Evolutionary conservation across 1,140 invertebrate genomes (phyloP).

Genomic region (Aporrectodea caliginosa): DNA sequence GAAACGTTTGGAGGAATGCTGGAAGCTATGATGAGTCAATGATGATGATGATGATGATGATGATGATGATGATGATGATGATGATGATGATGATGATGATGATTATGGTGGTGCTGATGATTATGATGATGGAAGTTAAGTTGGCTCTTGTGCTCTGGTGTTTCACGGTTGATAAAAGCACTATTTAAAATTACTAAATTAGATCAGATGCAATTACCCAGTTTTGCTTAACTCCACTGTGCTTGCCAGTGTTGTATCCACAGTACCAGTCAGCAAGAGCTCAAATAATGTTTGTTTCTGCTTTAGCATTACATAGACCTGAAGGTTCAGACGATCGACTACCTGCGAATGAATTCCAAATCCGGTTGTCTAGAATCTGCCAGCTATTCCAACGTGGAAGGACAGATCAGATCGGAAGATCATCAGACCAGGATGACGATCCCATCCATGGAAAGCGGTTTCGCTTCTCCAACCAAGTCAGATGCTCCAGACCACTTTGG

Average conservation of each 20-base stretch:
- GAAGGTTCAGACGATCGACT: not conserved
- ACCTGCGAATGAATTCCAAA: not conserved
- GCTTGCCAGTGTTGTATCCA: too few relatives aligned
- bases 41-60: constrained; percentile 65
- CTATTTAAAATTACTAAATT: too few relatives aligned
- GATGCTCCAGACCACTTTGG: not conserved
- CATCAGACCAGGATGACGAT: not conserved
- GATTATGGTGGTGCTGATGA: not conserved
- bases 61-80: constrained; percentile 94
- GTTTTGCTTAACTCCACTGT: too few relatives aligned
- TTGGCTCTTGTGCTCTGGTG: not conserved
- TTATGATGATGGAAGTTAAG: not conserved
- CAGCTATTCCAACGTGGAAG: not conserved
- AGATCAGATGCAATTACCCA: too few relatives aligned
- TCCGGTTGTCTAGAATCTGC: not conserved
- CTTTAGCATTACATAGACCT: not conserved
- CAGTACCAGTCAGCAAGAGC: too few relatives aligned
- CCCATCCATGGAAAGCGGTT: not conserved
- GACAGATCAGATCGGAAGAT: not conserved
- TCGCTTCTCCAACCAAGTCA: not conserved
- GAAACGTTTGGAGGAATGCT: constrained; percentile 72
- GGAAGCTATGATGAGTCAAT: constrained; percentile 68
- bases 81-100: constrained; percentile 69
- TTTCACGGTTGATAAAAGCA: not conserved
- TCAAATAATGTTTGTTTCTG: not conserved